Percentiles rank a stretch among this genome's conserved stretches.
These are phyloP conservation scores for Thera obeliscata DNA, from an alignment of 2,888 invertebrate genomes.

Conservation along the genomic window DNA sequence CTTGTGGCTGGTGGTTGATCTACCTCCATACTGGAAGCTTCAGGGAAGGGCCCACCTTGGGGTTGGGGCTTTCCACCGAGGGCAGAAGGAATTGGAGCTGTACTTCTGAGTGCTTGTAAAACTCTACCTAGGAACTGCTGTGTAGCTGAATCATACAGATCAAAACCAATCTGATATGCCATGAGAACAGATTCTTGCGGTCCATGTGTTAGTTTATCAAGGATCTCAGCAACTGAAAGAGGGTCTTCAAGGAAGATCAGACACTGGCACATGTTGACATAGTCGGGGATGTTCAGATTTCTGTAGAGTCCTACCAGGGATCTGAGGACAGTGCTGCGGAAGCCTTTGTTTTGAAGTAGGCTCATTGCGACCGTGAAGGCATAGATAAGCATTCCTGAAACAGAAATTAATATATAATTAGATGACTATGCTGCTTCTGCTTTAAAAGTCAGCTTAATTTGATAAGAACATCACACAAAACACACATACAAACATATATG, in stretches of 20 bases:
- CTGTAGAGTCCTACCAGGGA: constrained; percentile 95
- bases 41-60: constrained; percentile 84
- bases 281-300: constrained; percentile 95
- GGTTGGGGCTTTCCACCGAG: constrained; percentile 90
- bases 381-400: constrained; percentile 93
- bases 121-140: constrained; percentile 97
- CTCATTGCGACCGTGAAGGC: constrained; percentile 99
- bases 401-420: not conserved
- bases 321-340: constrained; percentile 95
- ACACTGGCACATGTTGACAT: constrained; percentile 99
- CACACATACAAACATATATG: too few relatives aligned
- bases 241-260: constrained; percentile 98
- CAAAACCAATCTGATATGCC: constrained; percentile 99
- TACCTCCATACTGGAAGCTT: constrained; percentile 73
- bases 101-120: constrained; percentile 91
- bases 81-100: constrained; percentile 92
- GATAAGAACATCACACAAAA: too few relatives aligned
- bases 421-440: too few relatives aligned
- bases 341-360: constrained; percentile 96
- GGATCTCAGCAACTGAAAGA: constrained; percentile 94
- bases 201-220: constrained; percentile 94
- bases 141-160: constrained; percentile 99
- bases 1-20: constrained; percentile 70
- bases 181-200: constrained; percentile 92
- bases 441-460: too few relatives aligned